Evolutionary conservation across 92 coral and sea anemone genomes (phyloP).

Genomic region (Galaxea fascicularis): DNA sequence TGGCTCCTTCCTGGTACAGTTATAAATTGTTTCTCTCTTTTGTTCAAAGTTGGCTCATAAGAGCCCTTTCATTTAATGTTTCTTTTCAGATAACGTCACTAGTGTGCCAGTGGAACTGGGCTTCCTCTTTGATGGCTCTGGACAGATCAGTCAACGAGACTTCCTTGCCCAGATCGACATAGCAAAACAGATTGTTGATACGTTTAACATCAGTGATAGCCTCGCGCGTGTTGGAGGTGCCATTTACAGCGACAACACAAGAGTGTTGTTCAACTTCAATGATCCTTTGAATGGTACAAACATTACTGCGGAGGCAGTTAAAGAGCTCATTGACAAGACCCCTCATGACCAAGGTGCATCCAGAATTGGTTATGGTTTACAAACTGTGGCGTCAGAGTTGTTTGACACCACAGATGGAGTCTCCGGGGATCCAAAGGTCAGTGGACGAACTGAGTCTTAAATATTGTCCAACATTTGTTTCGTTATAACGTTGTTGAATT

Average conservation of each 20-base stretch:
- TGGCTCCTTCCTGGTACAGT: no score
- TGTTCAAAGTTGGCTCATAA: no score
- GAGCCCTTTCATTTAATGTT: not conserved
- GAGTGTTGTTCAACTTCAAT: constrained; percentile 57
- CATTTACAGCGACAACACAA: constrained; percentile 46
- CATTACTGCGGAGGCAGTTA: constrained; percentile 50
- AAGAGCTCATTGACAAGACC: constrained; percentile 60
- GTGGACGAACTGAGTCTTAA: not conserved
- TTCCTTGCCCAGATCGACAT: constrained; percentile 52
- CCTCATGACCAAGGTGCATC: constrained; percentile 60
- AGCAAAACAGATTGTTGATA: constrained; percentile 63
- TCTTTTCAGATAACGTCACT: constrained; percentile 13
- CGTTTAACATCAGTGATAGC: constrained; percentile 54
- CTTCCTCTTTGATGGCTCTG: constrained; percentile 77
- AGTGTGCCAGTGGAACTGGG: constrained; percentile 65
- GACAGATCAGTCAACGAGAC: constrained; percentile 45
- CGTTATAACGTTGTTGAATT: not conserved
- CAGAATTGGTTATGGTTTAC: constrained; percentile 63
- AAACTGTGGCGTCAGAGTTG: constrained; percentile 51
- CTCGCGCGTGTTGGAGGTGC: constrained; percentile 73
- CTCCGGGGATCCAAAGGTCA: constrained; percentile 30
- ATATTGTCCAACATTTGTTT: not conserved
- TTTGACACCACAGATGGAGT: constrained; percentile 63
- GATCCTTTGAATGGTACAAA: constrained; percentile 60
- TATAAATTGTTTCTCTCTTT: no score